Conservation (phyloP, 1,140 invertebrate genomes). For the Acromyrmex echinatior region DNA sequence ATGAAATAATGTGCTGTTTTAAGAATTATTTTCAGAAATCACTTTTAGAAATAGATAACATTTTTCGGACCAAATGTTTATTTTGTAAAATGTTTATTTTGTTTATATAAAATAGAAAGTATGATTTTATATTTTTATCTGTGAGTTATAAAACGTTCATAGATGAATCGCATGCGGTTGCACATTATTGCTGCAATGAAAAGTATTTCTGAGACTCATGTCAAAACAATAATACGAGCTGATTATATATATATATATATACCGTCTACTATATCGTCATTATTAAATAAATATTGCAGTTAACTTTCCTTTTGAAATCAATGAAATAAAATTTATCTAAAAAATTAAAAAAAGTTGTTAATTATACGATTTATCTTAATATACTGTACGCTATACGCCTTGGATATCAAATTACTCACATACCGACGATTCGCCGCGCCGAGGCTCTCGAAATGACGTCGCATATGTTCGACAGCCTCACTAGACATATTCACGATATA, state of each 20-base stretch:
- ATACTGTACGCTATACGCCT: not conserved
- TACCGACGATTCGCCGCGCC: conserved; percentile 12
- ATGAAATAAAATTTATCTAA: not conserved
- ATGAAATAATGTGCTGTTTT: no score
- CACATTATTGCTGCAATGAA: no score
- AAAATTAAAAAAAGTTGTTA: not conserved
- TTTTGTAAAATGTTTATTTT: no score
- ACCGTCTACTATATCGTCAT: not conserved
- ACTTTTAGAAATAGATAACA: no score
- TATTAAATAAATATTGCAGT: not conserved
- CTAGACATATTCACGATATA: conserved; percentile 33
- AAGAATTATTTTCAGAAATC: no score
- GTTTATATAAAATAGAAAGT: no score
- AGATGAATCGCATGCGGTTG: no score
- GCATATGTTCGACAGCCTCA: conserved; percentile 45
- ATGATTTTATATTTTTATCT: no score
- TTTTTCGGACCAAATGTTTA: no score
- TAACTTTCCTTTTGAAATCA: not conserved
- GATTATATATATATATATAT: not conserved
- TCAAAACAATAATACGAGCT: not conserved
- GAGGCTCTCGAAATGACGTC: conserved; percentile 24
- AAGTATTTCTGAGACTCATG: not conserved
- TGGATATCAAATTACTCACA: conserved; percentile 29
- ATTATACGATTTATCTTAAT: not conserved
- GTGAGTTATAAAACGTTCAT: no score